A percentile compares a stretch with the other conserved stretches of the same genome.
phyloP scores from a whole-genome alignment of 2,113 vertebrate species.

The Caranx ignobilis region DNA sequence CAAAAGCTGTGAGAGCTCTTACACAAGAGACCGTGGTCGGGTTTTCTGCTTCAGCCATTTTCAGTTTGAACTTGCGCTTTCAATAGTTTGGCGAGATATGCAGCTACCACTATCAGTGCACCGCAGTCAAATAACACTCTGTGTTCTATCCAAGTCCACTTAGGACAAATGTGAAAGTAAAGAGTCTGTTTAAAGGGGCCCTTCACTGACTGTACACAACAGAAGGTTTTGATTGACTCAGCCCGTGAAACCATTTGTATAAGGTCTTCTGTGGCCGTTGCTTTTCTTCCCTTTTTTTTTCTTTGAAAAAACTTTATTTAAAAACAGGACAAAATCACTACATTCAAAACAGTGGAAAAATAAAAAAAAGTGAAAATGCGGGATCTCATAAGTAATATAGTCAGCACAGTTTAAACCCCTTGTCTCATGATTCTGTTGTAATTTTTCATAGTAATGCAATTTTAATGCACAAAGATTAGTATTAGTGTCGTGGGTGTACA shows the following conservation, averaged over 20 bases:
- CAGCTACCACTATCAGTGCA: conserved; percentile 19
- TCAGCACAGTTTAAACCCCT: too few relatives aligned
- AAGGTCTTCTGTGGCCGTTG: neutral
- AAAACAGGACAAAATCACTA: neutral
- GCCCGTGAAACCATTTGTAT: neutral
- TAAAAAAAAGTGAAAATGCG: too few relatives aligned
- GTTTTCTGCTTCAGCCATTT: conserved; percentile 32
- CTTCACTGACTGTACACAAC: neutral
- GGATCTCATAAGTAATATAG: too few relatives aligned
- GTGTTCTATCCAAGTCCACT: conserved; percentile 37
- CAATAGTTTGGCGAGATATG: conserved; percentile 4
- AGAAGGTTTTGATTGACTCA: neutral
- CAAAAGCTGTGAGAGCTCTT: conserved; percentile 51
- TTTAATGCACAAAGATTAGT: too few relatives aligned
- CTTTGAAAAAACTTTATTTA: neutral
- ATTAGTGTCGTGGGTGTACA: too few relatives aligned
- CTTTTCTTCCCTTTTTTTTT: neutral
- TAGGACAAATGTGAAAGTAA: neutral
- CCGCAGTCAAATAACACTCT: neutral
- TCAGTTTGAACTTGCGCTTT: conserved; percentile 1
- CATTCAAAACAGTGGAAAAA: too few relatives aligned
- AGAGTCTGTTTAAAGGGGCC: neutral
- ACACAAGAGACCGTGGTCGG: neutral
- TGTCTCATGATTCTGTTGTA: too few relatives aligned
- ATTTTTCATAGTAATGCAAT: too few relatives aligned